These are phyloP conservation scores for Anastrepha ludens DNA, from an alignment of 1,140 invertebrate species.

Conservation along the genomic window DNA sequence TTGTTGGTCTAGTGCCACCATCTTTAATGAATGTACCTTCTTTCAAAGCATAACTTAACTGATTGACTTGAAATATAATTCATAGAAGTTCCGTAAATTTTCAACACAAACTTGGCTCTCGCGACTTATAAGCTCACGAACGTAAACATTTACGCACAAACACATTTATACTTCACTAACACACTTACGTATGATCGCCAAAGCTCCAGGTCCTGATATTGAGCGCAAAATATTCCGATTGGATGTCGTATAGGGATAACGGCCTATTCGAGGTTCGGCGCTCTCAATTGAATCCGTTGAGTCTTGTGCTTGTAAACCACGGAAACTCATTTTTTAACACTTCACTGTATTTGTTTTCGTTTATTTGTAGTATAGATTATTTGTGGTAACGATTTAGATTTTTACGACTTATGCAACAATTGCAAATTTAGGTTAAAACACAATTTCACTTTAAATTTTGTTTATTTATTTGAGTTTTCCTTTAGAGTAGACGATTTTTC, in stretches of 20 bases:
- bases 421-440: background rate
- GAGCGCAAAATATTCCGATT: background rate
- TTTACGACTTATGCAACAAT: slow-evolving; percentile 4
- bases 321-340: slow-evolving; percentile 12
- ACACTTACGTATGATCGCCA: background rate
- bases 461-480: slow-evolving; percentile 1
- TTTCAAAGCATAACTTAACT: no score
- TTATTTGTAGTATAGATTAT: background rate
- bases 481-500: background rate
- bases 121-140: no score
- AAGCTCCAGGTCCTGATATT: background rate
- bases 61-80: no score
- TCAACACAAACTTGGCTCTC: background rate
- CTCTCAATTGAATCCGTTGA: slow-evolving; percentile 25
- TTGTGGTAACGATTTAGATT: background rate
- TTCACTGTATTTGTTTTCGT: background rate
- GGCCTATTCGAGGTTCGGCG: background rate
- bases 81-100: no score
- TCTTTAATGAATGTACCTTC: no score
- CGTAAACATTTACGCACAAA: no score
- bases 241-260: background rate
- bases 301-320: background rate
- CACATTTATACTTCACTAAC: no score
- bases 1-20: no score
- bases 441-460: background rate